Evolutionary conservation across 1,140 invertebrate species (phyloP).

Genomic region (Drosophila tsacasi): DNA sequence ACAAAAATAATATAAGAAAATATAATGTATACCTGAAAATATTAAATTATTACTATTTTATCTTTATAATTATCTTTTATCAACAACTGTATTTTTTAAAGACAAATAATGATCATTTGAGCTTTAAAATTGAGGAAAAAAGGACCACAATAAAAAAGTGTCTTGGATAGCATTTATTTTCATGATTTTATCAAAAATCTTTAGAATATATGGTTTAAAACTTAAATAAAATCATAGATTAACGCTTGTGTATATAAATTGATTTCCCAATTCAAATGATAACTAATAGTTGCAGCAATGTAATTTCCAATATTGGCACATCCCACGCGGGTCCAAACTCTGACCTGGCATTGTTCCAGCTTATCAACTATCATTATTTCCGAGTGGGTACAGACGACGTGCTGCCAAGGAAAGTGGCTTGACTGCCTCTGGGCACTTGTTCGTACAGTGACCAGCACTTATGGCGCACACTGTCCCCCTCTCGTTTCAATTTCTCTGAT

Average conservation of each 20-base stretch:
- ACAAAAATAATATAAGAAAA: background rate
- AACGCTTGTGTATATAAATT: background rate
- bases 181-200: no score
- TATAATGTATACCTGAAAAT: background rate
- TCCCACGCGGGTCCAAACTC: conserved; percentile 12
- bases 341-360: background rate
- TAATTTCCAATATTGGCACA: conserved; percentile 18
- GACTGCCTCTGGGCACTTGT: background rate
- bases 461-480: conserved; percentile 6
- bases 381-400: conserved; percentile 8
- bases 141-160: background rate
- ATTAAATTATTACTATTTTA: background rate
- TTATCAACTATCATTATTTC: conserved; percentile 20
- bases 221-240: background rate
- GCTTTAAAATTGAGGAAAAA: background rate
- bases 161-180: background rate
- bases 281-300: background rate
- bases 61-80: background rate
- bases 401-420: conserved; percentile 9
- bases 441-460: conserved; percentile 39
- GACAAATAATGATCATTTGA: background rate
- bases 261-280: no score
- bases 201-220: background rate
- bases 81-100: background rate
- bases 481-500: conserved; percentile 36